Evolutionary conservation across 1,140 invertebrate species (phyloP).

Genomic region (Pseudachorutes palmiensis): DNA sequence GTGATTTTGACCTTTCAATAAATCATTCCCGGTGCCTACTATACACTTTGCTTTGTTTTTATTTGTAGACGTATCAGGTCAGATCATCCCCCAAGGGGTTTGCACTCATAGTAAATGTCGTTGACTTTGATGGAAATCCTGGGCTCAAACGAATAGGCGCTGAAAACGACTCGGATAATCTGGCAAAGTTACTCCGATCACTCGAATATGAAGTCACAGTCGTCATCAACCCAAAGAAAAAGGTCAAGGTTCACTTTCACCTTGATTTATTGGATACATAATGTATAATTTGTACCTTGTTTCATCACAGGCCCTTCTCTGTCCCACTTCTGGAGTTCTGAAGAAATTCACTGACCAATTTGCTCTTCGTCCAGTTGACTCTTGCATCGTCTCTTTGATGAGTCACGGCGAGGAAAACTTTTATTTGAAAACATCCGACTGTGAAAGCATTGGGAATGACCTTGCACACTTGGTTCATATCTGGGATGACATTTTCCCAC

Average conservation of each 20-base stretch:
- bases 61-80: background rate
- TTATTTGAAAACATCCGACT: conserved; percentile 12
- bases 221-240: conserved; percentile 12
- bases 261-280: background rate
- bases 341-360: conserved; percentile 14
- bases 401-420: conserved; percentile 12
- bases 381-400: conserved; percentile 13
- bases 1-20: conserved; percentile 5
- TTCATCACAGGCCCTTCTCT: conserved; percentile 3
- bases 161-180: background rate
- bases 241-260: background rate
- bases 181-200: background rate
- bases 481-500: conserved; percentile 13
- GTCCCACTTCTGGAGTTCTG: conserved; percentile 7
- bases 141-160: conserved; percentile 6
- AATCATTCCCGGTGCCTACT: background rate
- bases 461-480: background rate
- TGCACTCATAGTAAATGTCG: conserved; percentile 11
- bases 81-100: background rate
- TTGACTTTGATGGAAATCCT: conserved; percentile 20
- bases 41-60: background rate
- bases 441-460: conserved; percentile 10
- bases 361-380: background rate
- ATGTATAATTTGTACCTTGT: no score
- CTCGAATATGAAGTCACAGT: conserved; percentile 4